Percentiles rank a stretch among this genome's conserved stretches.
These are phyloP conservation scores for Sitophilus oryzae DNA, from an alignment of 1,140 invertebrate genomes.

Conservation along the genomic window DNA sequence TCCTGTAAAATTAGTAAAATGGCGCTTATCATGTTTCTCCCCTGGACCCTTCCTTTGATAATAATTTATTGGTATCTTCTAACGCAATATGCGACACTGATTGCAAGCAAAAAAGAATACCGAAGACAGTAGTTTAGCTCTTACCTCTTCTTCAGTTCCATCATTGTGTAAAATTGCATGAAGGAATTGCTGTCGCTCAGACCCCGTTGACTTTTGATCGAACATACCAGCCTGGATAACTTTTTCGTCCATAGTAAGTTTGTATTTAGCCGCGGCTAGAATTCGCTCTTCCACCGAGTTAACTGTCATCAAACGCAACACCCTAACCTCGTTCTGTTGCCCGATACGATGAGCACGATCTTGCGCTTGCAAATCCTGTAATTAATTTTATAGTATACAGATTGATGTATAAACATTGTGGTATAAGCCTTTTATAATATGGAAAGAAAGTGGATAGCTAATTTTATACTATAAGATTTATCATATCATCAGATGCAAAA, in stretches of 20 bases:
- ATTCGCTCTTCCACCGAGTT: slow-evolving; percentile 99
- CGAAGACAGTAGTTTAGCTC: neutral
- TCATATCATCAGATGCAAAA: no score
- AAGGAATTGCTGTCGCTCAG: slow-evolving; percentile 92
- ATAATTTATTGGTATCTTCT: no score
- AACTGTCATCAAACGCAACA: slow-evolving; percentile 95
- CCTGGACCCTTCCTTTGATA: no score
- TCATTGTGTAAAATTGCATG: slow-evolving; percentile 92
- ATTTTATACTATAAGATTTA: no score
- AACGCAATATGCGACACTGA: no score
- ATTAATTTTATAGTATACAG: no score
- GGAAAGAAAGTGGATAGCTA: no score
- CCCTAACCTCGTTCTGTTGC: slow-evolving; percentile 95
- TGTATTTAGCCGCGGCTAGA: slow-evolving; percentile 84
- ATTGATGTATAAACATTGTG: no score
- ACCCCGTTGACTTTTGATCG: slow-evolving; percentile 96
- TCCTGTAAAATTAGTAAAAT: no score
- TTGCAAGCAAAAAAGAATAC: neutral
- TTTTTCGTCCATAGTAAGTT: slow-evolving; percentile 98
- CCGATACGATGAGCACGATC: slow-evolving; percentile 99
- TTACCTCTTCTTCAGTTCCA: slow-evolving; percentile 82
- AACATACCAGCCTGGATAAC: slow-evolving; percentile 99
- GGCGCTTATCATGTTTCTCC: no score
- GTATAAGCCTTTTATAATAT: no score
- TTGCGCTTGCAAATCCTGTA: slow-evolving; percentile 94